phyloP scores from a whole-genome alignment of 2,888 invertebrate species.

The Eristalis pertinax region DNA sequence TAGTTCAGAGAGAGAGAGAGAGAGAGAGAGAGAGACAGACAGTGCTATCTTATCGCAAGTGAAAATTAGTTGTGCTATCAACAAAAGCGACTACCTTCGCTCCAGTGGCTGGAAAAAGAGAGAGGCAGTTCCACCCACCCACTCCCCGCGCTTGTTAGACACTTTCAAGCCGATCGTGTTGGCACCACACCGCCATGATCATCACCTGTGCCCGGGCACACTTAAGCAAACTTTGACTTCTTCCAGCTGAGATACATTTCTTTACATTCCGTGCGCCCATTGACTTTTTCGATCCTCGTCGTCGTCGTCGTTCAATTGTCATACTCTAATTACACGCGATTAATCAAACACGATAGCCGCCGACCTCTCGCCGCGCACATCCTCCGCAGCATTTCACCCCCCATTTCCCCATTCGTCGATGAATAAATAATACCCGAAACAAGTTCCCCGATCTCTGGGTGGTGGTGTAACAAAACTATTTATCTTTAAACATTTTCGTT shows the following conservation, averaged over 20 bases:
- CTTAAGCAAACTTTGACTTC: constrained; percentile 30
- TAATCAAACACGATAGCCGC: constrained; percentile 41
- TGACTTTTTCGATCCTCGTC: neutral
- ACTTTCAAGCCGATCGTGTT: neutral
- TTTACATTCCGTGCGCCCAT: too few species aligned
- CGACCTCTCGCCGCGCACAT: neutral
- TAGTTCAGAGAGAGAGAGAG: neutral
- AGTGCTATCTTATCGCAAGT: constrained; percentile 51
- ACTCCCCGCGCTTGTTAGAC: neutral
- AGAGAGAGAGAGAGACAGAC: too few species aligned
- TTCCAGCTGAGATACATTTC: neutral
- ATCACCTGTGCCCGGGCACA: neutral
- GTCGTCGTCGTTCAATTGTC: constrained; percentile 21
- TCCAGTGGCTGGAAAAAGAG: too few species aligned
- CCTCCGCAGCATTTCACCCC: neutral
- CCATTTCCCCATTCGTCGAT: neutral
- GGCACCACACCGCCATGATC: neutral
- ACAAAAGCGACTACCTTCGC: constrained; percentile 4
- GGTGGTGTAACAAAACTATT: constrained; percentile 27
- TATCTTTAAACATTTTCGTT: neutral
- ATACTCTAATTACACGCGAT: constrained; percentile 61
- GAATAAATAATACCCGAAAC: neutral
- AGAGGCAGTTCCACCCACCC: neutral
- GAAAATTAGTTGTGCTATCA: constrained; percentile 39
- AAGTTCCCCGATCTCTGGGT: constrained; percentile 5